Conservation (phyloP, 2,797 vertebrate species). For the Antrozous pallidus region DNA sequence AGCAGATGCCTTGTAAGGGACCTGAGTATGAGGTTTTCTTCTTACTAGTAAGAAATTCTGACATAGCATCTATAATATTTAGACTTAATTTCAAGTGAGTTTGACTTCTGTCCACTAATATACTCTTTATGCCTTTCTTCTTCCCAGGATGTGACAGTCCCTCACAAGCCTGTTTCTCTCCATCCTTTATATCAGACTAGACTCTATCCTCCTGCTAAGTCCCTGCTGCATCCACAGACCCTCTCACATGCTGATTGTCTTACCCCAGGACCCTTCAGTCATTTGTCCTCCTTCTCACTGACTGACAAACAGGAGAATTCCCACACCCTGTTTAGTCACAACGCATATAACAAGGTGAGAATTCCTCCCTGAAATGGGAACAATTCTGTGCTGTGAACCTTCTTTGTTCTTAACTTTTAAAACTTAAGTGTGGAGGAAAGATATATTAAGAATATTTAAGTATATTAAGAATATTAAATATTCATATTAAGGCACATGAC, state of each 20-base stretch:
- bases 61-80: not conserved
- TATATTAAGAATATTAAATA: not conserved
- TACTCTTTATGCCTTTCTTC: conserved; percentile 63
- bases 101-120: conserved; percentile 46
- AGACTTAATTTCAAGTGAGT: not conserved
- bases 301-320: conserved; percentile 60
- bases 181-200: conserved; percentile 74
- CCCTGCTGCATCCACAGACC: conserved; percentile 56
- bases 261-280: conserved; percentile 76
- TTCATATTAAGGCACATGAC: not conserved
- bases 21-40: not conserved
- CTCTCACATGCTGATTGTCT: conserved; percentile 65
- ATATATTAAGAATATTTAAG: not conserved
- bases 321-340: conserved; percentile 68
- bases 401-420: conserved; percentile 2
- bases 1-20: not conserved
- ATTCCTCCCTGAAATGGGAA: not conserved
- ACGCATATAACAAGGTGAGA: conserved; percentile 75
- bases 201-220: conserved; percentile 70
- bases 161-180: conserved; percentile 61
- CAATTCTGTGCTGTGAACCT: not conserved
- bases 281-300: conserved; percentile 66
- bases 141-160: conserved; percentile 59
- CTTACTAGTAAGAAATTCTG: not conserved
- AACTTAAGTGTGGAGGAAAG: not conserved